phyloP scores from a whole-genome alignment of 2,888 invertebrate species.

The Drosophila antonietae region DNA sequence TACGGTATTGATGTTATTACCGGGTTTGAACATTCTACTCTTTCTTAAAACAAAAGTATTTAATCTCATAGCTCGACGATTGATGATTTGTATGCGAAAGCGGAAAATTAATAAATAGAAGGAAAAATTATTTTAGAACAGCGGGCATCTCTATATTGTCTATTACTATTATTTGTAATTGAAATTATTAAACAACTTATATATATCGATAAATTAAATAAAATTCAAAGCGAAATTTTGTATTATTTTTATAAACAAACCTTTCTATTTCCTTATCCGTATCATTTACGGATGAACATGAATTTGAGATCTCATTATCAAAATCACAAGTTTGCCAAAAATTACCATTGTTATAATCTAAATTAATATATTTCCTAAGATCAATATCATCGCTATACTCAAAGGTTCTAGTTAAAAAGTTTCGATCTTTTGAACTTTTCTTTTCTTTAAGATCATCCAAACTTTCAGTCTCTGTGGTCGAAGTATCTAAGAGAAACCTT shows the following conservation, averaged over 20 bases:
- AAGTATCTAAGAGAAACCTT: conserved; percentile 53
- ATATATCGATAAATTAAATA: background rate
- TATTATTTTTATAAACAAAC: conserved; percentile 44
- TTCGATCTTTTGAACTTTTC: background rate
- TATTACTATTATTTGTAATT: background rate
- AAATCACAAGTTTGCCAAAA: conserved; percentile 53
- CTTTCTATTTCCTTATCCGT: conserved; percentile 82
- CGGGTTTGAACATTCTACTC: too few relatives aligned
- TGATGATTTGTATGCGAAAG: too few relatives aligned
- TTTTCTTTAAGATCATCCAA: background rate
- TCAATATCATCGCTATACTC: conserved; percentile 75
- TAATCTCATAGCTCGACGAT: too few relatives aligned
- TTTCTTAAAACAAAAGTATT: too few relatives aligned
- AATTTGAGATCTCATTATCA: conserved; percentile 64
- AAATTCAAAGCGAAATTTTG: background rate
- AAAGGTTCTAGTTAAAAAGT: background rate
- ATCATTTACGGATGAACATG: conserved; percentile 59
- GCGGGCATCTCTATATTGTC: background rate
- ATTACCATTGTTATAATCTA: conserved; percentile 65
- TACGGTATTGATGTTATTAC: too few relatives aligned
- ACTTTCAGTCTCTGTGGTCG: conserved; percentile 38
- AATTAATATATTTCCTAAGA: conserved; percentile 69
- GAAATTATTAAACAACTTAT: background rate
- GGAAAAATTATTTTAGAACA: background rate
- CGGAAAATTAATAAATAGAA: too few relatives aligned